Percentiles rank a stretch among this genome's conserved stretches.
phyloP scores from a whole-genome alignment of 2,888 invertebrate genomes.

The Leptogaster cylindrica region DNA sequence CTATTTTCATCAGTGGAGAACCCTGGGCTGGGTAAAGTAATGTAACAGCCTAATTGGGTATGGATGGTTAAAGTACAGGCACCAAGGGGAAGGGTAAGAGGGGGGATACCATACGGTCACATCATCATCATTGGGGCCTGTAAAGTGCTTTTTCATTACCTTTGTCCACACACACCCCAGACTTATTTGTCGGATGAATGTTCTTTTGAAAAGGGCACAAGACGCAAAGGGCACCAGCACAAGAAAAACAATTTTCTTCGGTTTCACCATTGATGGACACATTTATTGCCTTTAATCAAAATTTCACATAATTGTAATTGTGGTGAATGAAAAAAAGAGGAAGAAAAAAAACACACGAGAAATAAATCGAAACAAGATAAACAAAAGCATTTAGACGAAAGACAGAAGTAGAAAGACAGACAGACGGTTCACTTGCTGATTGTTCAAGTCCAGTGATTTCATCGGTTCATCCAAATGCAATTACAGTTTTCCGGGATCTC shows the following conservation, averaged over 20 bases:
- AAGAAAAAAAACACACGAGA: no score
- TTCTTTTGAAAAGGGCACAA: background rate
- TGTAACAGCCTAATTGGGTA: background rate
- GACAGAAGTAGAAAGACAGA: no score
- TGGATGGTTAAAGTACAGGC: no score
- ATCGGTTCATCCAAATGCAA: no score
- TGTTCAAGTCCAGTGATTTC: no score
- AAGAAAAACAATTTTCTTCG: background rate
- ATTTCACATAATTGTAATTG: background rate
- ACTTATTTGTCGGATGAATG: background rate
- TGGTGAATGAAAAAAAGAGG: no score
- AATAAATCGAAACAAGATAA: no score
- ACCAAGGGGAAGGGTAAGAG: no score
- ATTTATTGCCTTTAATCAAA: background rate
- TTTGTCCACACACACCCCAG: background rate
- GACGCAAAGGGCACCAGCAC: background rate
- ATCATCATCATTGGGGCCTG: background rate
- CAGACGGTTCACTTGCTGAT: no score
- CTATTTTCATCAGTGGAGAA: background rate
- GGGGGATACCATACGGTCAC: background rate
- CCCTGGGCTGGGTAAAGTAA: background rate
- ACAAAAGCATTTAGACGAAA: no score
- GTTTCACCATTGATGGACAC: background rate
- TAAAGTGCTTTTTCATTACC: constrained; percentile 7
- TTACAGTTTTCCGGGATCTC: no score